phyloP scores from a whole-genome alignment of 2,888 invertebrate genomes.

The Oxycera nigricornis region DNA sequence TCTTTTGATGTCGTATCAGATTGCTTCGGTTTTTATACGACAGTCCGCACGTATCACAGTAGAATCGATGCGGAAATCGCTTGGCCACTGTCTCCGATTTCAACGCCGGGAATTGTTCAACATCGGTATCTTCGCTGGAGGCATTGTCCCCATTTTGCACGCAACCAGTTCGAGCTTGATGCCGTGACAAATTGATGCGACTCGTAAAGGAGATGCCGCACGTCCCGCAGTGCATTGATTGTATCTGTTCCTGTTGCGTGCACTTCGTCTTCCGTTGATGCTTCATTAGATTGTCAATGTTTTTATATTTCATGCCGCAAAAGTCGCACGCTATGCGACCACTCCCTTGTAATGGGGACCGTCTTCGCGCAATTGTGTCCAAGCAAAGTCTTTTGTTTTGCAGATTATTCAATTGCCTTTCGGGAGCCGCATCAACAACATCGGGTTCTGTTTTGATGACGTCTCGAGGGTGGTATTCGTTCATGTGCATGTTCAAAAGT shows the following conservation, averaged over 20 bases:
- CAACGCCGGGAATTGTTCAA: neutral
- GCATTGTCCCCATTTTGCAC: neutral
- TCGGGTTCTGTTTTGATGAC: neutral
- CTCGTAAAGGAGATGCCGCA: neutral
- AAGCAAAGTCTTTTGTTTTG: too few species aligned
- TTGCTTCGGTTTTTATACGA: slow-evolving; percentile 14
- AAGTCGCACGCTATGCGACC: neutral
- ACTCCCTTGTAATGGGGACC: neutral
- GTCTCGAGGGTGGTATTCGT: neutral
- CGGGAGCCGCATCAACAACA: neutral
- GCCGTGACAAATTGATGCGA: neutral
- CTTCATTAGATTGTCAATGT: neutral
- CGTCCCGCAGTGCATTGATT: neutral
- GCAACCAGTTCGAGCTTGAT: neutral
- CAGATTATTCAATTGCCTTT: neutral
- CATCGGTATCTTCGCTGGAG: neutral
- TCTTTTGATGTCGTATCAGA: slow-evolving; percentile 13
- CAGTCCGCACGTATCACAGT: neutral
- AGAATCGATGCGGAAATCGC: neutral
- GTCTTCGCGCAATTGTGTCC: too few species aligned
- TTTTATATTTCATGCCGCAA: neutral
- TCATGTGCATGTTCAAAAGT: neutral
- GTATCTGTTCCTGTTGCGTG: neutral
- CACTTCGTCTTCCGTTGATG: neutral
- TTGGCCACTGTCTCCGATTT: neutral